These are phyloP conservation scores for Poeciliopsis turneri DNA, from an alignment of 2,797 vertebrate genomes.

Conservation along the genomic window DNA sequence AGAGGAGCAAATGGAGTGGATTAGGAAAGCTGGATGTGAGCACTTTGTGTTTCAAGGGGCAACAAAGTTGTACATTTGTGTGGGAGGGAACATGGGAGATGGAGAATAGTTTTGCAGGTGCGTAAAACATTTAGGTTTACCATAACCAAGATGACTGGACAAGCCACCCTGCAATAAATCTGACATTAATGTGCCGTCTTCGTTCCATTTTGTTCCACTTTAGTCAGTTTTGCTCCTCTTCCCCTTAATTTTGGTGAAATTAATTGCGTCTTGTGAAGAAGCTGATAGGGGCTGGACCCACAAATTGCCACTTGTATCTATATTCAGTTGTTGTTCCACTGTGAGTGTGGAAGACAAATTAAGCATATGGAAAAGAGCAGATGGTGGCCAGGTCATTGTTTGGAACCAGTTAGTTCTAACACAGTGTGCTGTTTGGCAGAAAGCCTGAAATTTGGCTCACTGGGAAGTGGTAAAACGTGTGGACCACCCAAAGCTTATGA, in stretches of 20 bases:
- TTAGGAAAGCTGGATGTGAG: neutral
- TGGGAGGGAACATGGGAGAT: conserved; percentile 4
- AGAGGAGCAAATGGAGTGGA: neutral
- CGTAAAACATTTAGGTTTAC: neutral
- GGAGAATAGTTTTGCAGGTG: neutral
- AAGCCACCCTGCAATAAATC: neutral
- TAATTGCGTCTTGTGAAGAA: neutral
- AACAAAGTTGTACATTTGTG: conserved; percentile 5
- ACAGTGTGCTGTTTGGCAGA: conserved; percentile 68
- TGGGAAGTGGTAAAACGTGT: conserved; percentile 63
- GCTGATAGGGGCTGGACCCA: neutral
- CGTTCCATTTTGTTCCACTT: neutral
- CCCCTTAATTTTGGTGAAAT: neutral
- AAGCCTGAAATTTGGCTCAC: conserved; percentile 65
- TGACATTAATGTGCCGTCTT: neutral
- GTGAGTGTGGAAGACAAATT: conserved; percentile 56
- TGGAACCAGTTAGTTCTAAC: conserved; percentile 66
- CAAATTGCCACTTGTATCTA: neutral
- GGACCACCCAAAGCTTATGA: conserved; percentile 45
- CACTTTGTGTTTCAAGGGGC: neutral
- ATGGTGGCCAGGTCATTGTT: conserved; percentile 63
- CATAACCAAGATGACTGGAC: neutral
- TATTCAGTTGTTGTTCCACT: conserved; percentile 40
- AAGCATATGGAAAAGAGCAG: conserved; percentile 67
- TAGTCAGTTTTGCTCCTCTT: neutral